phyloP scores from a whole-genome alignment of 2,797 vertebrate genomes.

The Sebastes iracundus region DNA sequence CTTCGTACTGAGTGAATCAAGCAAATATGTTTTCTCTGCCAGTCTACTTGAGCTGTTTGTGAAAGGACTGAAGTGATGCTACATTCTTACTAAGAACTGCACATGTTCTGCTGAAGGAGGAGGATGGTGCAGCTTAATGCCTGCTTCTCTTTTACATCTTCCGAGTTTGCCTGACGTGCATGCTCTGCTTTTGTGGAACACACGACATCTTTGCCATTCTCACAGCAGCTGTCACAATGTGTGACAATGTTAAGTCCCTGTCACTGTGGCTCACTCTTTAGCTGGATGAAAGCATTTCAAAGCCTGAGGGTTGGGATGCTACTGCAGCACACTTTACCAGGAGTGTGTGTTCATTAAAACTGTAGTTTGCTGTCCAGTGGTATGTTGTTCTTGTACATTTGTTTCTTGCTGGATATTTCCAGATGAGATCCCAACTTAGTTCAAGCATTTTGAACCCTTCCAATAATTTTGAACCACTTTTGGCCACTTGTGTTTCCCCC shows the following conservation, averaged over 20 bases:
- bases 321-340: background rate
- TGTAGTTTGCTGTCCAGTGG: background rate
- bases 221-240: background rate
- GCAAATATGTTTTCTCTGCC: background rate
- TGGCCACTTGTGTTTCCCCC: background rate
- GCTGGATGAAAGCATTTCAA: background rate
- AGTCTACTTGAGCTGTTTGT: background rate
- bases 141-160: background rate
- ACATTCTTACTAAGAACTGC: background rate
- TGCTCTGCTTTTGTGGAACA: background rate
- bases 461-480: background rate
- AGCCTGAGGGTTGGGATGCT: background rate
- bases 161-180: background rate
- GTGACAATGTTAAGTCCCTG: background rate
- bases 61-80: slow-evolving; percentile 1
- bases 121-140: background rate
- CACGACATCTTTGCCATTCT: background rate
- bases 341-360: background rate
- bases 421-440: background rate
- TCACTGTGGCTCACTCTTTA: background rate
- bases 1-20: background rate
- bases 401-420: background rate
- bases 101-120: background rate
- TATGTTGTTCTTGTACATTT: background rate
- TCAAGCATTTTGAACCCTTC: background rate